Conservation (phyloP, 2,113 vertebrate genomes). For the Geococcyx californianus region DNA sequence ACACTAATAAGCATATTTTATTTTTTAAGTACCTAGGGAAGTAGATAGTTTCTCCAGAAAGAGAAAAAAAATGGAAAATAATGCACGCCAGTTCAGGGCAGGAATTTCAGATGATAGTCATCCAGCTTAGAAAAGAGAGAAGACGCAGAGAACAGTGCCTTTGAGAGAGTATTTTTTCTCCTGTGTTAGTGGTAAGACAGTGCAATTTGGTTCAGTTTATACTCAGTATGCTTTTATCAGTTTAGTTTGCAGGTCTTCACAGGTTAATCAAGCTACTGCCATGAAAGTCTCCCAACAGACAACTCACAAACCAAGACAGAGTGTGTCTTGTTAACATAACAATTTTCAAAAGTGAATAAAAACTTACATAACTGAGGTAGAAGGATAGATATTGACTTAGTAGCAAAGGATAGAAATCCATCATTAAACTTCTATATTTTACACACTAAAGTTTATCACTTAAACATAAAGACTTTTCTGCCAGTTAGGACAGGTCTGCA, state of each 20-base stretch:
- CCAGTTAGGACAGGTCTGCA: not conserved
- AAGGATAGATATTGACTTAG: not conserved
- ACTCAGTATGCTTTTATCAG: not conserved
- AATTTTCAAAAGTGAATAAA: not conserved
- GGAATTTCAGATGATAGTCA: not conserved
- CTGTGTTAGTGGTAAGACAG: not conserved
- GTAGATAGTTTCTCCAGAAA: not conserved
- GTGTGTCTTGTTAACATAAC: not conserved
- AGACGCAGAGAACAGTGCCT: not conserved
- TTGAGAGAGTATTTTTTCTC: not conserved
- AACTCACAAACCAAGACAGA: not conserved
- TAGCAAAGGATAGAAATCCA: not conserved
- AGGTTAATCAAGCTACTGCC: not conserved
- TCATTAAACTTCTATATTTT: not conserved
- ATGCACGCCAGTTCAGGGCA: not conserved
- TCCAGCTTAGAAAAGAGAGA: not conserved
- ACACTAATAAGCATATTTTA: not conserved
- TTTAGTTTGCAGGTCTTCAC: not conserved
- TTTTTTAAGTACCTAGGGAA: not conserved
- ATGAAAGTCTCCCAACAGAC: not conserved
- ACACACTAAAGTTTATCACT: not conserved
- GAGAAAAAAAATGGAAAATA: not conserved
- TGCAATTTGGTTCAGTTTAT: not conserved
- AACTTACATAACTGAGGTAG: not conserved
- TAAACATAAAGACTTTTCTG: not conserved